phyloP scores from a whole-genome alignment of 2,113 vertebrate genomes.

The Ifrita kowaldi region DNA sequence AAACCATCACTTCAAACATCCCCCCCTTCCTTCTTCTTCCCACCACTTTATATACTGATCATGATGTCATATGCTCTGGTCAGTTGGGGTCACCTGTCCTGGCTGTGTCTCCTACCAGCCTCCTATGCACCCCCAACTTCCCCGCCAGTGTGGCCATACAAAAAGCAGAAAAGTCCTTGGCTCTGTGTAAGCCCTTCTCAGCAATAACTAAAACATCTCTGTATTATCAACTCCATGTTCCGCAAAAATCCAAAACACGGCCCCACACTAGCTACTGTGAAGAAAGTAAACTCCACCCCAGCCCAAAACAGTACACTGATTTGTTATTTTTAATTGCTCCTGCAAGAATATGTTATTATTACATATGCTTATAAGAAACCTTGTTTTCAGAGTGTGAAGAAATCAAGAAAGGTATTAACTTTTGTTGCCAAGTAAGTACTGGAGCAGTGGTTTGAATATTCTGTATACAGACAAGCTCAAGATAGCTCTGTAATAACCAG shows the following conservation, averaged over 20 bases:
- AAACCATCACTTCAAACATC: fast-evolving
- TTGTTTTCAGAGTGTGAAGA: not conserved
- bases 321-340: not conserved
- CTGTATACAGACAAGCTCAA: not conserved
- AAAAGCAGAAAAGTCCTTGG: not conserved
- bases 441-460: not conserved
- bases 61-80: not conserved
- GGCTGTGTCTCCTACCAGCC: not conserved
- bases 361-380: not conserved
- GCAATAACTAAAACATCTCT: not conserved
- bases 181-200: not conserved
- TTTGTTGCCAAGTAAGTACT: not conserved
- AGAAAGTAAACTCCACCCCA: not conserved
- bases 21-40: not conserved
- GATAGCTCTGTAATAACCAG: not conserved
- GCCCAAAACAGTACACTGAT: not conserved
- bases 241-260: not conserved
- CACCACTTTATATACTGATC: too few relatives aligned
- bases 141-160: fast-evolving
- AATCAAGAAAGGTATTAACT: not conserved
- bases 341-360: not conserved
- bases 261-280: not conserved
- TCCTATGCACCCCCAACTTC: not conserved
- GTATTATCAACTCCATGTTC: not conserved
- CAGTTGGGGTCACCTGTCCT: not conserved